phyloP scores from a whole-genome alignment of 2,113 vertebrate genomes.

The Cyanoderma ruficeps region DNA sequence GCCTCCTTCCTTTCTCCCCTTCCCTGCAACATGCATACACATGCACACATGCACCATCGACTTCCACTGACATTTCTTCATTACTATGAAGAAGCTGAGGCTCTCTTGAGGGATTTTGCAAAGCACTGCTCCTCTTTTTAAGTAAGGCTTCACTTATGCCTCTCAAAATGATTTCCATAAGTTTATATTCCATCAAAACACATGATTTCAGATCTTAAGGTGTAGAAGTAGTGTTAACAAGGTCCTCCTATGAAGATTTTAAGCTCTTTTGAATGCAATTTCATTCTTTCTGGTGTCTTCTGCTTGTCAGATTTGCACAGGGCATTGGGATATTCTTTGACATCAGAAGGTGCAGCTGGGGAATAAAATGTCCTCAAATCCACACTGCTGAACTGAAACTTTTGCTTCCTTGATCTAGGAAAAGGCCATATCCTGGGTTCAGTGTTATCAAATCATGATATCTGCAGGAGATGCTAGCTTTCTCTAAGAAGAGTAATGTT shows the following conservation, averaged over 20 bases:
- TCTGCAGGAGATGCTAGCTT: background rate
- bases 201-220: conserved; percentile 56
- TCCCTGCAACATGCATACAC: conserved; percentile 56
- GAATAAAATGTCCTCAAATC: conserved; percentile 26
- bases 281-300: conserved; percentile 20
- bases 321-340: conserved; percentile 6
- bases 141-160: conserved; percentile 38
- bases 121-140: conserved; percentile 65
- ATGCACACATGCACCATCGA: conserved; percentile 65
- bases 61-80: conserved; percentile 73
- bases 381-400: background rate
- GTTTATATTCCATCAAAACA: conserved; percentile 66
- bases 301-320: conserved; percentile 28
- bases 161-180: conserved; percentile 62
- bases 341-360: background rate
- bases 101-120: conserved; percentile 63
- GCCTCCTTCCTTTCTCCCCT: conserved; percentile 25
- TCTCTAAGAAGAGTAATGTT: background rate
- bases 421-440: background rate
- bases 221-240: conserved; percentile 59
- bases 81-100: conserved; percentile 66
- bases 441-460: background rate
- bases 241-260: conserved; percentile 50
- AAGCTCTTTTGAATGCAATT: conserved; percentile 27
- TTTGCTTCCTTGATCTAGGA: background rate